Base-by-base conservation (phyloP, 2,797 vertebrate species). In the Gorsachius magnificus region DNA sequence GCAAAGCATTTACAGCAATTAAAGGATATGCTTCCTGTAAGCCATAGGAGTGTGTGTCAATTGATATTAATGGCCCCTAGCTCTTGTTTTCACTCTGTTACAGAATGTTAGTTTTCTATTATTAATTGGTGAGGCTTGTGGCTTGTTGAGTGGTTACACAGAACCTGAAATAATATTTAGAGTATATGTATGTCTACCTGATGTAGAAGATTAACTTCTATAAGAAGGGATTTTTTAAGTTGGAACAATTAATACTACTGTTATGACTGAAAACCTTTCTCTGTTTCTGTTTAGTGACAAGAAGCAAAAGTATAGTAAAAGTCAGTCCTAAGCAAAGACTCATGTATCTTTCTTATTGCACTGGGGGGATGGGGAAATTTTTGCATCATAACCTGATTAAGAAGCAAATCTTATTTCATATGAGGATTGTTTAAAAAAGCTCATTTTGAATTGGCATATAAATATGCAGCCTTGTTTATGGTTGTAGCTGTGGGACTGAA, bases 21-120 rank as follows among this genome's bases (percentile, higher is more conserved):
- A 77, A 72, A 83, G 18, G 24, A 13, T 77, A 61, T 29, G 7
- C 12, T 83, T 68, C 45, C 69, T 70, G 51, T 61, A 81, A 95
- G 31, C 35, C 51, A 63, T 29, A 36, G 50, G 46, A 88, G 36
- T 72, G 87, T 58, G 9, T 92, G 83, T 86, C 83, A 76, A 35
- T 83, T 95, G 72, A 63, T 90, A 90, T 88, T 95, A 88, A 90
- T 81, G 51, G 58, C 54, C 82, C 18, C 65, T 93, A 69, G 79
- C 61, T 87, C 51, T 68, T 91, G 50, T 93, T 88, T 92, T 87
- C 70, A 60, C 50, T 90, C 50, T 43, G 21, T 51, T 86, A 54
- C 46, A 90, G 80, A 88, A 58, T 65, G 50, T 93, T 95, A 63
- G 21, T 58, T 93, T 94, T 68, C 33, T 16, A 25, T 90, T 91